Base-by-base conservation (phyloP, 53 echinoderm and acorn worm species). In the Paelopatides confundens region DNA sequence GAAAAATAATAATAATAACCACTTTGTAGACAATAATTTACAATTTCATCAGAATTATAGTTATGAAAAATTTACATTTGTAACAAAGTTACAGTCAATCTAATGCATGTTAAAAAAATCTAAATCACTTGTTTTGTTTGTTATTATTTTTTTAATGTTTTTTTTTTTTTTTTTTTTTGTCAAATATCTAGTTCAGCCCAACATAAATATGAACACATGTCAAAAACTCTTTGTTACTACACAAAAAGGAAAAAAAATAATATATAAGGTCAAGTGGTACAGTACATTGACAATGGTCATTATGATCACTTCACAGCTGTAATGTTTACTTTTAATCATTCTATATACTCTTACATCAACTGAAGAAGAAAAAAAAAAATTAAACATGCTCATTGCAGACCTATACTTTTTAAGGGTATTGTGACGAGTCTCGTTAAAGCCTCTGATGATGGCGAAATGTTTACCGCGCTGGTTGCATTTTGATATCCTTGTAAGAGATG, bases 41-140 rank as follows among this genome's bases (percentile, higher is more conserved):
- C 79, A 79, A 79, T 79, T 79, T 79, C 79, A 79, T 79, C 79
- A 79, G 79, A 79, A 79, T 79, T 79, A 79, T 79, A 79, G 79
- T 79, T 79, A 79, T 79, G 79, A 79, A 79, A 79, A 79, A 79
- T 79, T 79, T 79, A 79, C 79, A 79, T 79, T 79, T 79, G 79
- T 79, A 79, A 79, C 79, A 79, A 79, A 79, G 79, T 79, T 79
- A 79, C 79, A 79, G 46, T 79, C 51, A 51, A 79, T 79, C 79
- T 79, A 79, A 79, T 79, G 79, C 79, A 79, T 79, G 79, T 79
- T 79, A 79, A 79, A 79, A 67, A 79, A 79, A 79, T 79, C 79
- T 79, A 79, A 79, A 79, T 79, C 79, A 79, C 79, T 51, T 79
- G 79, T 76, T 47, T 40, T 39, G 37, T 76, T 71, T 76, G 28